Percentiles rank a stretch among this genome's conserved stretches.
Evolutionary conservation across 2,888 invertebrate species (phyloP).

Genomic region (Lasioglossum malachurum): DNA sequence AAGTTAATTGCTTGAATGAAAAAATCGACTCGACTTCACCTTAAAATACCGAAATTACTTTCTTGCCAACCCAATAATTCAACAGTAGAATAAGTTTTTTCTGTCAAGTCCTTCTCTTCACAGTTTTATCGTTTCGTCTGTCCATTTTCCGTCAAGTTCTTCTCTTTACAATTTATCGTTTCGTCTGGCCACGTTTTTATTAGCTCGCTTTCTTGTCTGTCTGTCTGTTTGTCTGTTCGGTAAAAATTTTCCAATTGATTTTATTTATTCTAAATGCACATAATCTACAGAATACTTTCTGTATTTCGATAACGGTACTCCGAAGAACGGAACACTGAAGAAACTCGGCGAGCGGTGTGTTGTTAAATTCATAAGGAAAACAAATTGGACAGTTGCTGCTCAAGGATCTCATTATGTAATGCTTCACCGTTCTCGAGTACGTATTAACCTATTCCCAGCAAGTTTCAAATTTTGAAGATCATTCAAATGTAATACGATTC

Average conservation of each 20-base stretch:
- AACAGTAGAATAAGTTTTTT: no score
- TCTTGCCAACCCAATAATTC: no score
- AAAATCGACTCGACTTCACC: no score
- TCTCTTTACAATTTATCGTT: no score
- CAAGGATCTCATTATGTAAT: not conserved
- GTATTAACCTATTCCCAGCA: not conserved
- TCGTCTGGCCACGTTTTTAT: no score
- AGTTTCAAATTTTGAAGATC: not conserved
- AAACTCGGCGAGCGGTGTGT: not conserved
- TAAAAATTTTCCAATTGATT: no score
- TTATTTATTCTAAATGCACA: not conserved
- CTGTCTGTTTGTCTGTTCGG: no score
- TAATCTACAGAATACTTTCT: not conserved
- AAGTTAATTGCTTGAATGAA: no score
- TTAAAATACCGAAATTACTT: no score
- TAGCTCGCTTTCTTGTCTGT: no score
- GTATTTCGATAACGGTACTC: not conserved
- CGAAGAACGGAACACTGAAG: not conserved
- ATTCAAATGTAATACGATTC: not conserved
- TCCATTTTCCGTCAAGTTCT: no score
- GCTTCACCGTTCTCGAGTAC: not conserved
- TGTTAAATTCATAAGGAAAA: not conserved
- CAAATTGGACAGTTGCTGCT: not conserved
- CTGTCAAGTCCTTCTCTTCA: not conserved
- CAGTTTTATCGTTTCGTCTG: not conserved